Conservation (phyloP, 2,888 invertebrate genomes). For the Chalcis sispes region DNA sequence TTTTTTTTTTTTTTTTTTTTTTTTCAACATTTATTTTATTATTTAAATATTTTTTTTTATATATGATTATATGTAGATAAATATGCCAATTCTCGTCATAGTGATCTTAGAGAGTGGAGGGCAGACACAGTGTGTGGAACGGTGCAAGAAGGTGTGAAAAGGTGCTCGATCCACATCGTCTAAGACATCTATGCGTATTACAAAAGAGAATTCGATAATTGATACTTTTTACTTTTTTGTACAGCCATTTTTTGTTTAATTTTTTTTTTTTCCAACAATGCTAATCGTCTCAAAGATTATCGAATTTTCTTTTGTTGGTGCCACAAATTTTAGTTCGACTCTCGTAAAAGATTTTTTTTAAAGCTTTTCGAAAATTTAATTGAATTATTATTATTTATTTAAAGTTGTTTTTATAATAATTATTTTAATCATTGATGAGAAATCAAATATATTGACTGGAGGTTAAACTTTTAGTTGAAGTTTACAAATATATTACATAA, state of each 20-base stretch:
- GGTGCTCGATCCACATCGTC: constrained; percentile 73
- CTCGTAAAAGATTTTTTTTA: constrained; percentile 22
- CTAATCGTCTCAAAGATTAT: no score
- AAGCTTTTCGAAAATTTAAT: no score
- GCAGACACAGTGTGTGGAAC: constrained; percentile 70
- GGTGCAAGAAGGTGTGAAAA: constrained; percentile 73
- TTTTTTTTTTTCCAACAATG: neutral
- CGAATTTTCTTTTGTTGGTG: constrained; percentile 41
- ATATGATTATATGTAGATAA: no score
- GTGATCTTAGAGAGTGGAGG: constrained; percentile 65
- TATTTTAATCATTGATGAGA: no score
- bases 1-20: neutral
- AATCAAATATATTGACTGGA: no score
- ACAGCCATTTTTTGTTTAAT: no score
- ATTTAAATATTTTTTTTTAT: neutral
- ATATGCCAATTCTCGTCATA: constrained; percentile 53
- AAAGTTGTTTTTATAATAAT: no score
- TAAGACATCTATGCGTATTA: constrained; percentile 71
- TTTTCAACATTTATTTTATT: neutral
- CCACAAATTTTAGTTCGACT: constrained; percentile 44
- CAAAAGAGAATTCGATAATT: constrained; percentile 42
- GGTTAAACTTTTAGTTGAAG: no score
- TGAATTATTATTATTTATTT: no score
- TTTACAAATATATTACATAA: no score
- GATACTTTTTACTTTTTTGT: neutral